Evolutionary conservation across 1,140 invertebrate genomes (phyloP).

Genomic region (Ditylenchus dipsaci): DNA sequence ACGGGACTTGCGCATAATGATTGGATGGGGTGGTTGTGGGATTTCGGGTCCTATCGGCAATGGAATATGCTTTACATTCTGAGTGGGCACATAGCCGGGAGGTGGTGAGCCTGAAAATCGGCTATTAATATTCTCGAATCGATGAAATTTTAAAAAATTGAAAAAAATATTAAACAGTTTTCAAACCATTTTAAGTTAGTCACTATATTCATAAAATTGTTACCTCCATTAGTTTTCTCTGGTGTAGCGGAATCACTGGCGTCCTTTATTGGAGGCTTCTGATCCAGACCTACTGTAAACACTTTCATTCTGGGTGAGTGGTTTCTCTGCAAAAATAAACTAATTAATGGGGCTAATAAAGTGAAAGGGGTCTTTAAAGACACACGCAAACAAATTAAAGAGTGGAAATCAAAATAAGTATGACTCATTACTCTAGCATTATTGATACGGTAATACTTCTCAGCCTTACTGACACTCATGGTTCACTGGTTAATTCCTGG

Average conservation of each 20-base stretch:
- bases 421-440: too few species aligned
- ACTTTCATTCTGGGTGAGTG: slow-evolving; percentile 47
- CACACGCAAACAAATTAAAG: too few species aligned
- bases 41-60: slow-evolving; percentile 44
- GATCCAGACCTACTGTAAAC: slow-evolving; percentile 55
- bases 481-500: too few species aligned
- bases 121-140: background rate
- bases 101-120: slow-evolving; percentile 32
- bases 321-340: background rate
- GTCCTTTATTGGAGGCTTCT: slow-evolving; percentile 44
- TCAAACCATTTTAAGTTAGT: too few species aligned
- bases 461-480: too few species aligned
- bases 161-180: too few species aligned
- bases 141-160: background rate
- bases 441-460: too few species aligned
- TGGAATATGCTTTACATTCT: slow-evolving; percentile 15
- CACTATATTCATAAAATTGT: too few species aligned
- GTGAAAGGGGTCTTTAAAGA: too few species aligned
- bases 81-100: slow-evolving; percentile 26
- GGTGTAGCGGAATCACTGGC: slow-evolving; percentile 3
- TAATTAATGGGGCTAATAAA: too few species aligned
- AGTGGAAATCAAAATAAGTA: too few species aligned
- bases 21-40: slow-evolving; percentile 19
- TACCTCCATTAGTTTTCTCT: background rate
- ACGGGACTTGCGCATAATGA: slow-evolving; percentile 49